A percentile compares a stretch with the other conserved stretches of the same genome.
Conservation (phyloP, 2,113 vertebrate genomes). For the Balaenoptera acutorostrata region DNA sequence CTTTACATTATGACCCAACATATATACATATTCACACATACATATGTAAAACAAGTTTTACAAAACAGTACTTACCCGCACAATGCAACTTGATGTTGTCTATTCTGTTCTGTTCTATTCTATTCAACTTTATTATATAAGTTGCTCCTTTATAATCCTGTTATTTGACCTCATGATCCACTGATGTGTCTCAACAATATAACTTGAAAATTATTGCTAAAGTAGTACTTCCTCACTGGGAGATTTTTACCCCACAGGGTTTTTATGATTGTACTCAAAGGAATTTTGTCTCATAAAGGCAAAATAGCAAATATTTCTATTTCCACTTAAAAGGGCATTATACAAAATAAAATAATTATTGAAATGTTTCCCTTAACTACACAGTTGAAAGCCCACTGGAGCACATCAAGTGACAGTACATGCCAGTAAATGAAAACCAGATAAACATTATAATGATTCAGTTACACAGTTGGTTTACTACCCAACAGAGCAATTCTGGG, state of each 20-base stretch:
- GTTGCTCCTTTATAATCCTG: neutral
- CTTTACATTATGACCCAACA: neutral
- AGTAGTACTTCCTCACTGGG: neutral
- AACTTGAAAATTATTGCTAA: neutral
- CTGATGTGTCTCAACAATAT: neutral
- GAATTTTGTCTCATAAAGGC: neutral
- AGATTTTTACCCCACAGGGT: neutral
- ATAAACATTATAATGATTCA: neutral
- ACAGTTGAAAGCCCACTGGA: neutral
- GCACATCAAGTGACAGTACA: neutral
- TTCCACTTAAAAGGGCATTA: neutral
- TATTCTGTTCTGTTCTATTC: neutral
- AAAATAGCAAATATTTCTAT: neutral
- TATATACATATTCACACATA: neutral
- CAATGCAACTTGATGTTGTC: neutral
- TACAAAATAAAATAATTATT: neutral
- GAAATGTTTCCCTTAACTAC: neutral
- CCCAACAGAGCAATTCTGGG: neutral
- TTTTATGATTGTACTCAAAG: neutral
- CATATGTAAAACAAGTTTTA: neutral
- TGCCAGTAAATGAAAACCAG: neutral
- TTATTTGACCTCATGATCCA: conserved; percentile 1
- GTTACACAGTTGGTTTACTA: neutral
- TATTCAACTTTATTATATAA: neutral
- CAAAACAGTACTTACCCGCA: neutral